Evolutionary conservation across 2,888 invertebrate species (phyloP).

Genomic region (Lissocephala sabroskyi): DNA sequence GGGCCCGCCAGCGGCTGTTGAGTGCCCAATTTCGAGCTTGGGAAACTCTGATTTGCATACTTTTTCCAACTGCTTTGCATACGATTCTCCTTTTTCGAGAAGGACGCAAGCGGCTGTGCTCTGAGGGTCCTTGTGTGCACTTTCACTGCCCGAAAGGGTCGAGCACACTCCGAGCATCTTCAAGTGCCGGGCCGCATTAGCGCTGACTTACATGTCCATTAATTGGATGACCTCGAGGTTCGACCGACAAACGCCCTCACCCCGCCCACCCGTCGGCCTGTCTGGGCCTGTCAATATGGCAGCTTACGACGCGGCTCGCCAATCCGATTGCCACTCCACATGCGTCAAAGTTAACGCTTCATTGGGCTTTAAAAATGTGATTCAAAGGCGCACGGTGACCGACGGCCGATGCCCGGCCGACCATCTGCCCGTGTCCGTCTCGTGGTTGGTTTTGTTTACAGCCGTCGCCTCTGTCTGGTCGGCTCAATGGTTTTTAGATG

Average conservation of each 20-base stretch:
- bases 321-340: conserved; percentile 18
- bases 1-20: conserved; percentile 3
- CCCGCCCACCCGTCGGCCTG: too few species aligned
- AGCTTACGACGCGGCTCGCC: conserved; percentile 18
- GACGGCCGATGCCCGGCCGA: background rate
- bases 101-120: too few species aligned
- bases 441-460: conserved; percentile 16
- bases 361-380: conserved; percentile 66
- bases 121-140: background rate
- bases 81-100: too few species aligned
- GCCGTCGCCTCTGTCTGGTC: too few species aligned
- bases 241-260: background rate
- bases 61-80: conserved; percentile 53
- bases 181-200: too few species aligned
- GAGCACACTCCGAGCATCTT: too few species aligned
- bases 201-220: too few species aligned
- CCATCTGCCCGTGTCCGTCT: background rate
- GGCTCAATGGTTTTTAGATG: too few species aligned
- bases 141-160: too few species aligned
- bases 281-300: too few species aligned
- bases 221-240: too few species aligned
- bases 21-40: conserved; percentile 26
- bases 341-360: conserved; percentile 61
- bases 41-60: conserved; percentile 56
- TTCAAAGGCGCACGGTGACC: conserved; percentile 20